Base-by-base conservation (phyloP, 2,113 vertebrate species). In the Mesitornis unicolor region DNA sequence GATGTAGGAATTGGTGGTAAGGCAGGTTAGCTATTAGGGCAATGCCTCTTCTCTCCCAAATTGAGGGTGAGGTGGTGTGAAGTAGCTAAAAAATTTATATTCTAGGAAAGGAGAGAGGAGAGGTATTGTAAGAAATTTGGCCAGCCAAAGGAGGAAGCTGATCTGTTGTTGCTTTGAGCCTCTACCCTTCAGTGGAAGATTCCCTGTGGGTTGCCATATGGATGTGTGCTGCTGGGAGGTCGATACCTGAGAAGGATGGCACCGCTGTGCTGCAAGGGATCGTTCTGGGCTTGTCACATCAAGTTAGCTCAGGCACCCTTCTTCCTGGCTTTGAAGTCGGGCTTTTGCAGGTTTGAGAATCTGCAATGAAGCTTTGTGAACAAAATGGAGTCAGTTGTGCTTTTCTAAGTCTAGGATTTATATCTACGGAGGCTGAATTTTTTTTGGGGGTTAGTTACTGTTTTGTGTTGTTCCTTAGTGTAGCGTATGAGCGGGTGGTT, bases 191-290 rank as follows among this genome's bases (percentile, higher is more conserved):
- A 13, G 45, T 80, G 63, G 59, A 90, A 93, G 94, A 86, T 86
- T 93, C 87, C 84, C 87, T 70, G 73, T 70, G 76, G 82, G 79
- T 60, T 95, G 56, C 71, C 40, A 10, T 74, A 47, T 65, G 84
- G 88, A 54, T 73, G 21, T 21, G 24, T 35, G 82, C 87, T 90
- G 85, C 85, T 3, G 11, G 67, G 82, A 94, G 92, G 90, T 64
- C 2, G 42, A 82, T 87, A 84, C 63, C 79, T 10, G 84, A 93
- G 91, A 93, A 82, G 65, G 84, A 87, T 94, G 89, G 95, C 84
- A 89, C 87, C 1, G 38, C 77, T 93, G 89, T 51, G 60, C 87
- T 87, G 81, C 60, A 22, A 54, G 50, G 64, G 35, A 67, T 93
- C 7, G 0, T 47, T 87, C 26, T 85, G 82, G 75, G 29, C 11